phyloP scores from a whole-genome alignment of 2,888 invertebrate species.

The Dasypolia templi region DNA sequence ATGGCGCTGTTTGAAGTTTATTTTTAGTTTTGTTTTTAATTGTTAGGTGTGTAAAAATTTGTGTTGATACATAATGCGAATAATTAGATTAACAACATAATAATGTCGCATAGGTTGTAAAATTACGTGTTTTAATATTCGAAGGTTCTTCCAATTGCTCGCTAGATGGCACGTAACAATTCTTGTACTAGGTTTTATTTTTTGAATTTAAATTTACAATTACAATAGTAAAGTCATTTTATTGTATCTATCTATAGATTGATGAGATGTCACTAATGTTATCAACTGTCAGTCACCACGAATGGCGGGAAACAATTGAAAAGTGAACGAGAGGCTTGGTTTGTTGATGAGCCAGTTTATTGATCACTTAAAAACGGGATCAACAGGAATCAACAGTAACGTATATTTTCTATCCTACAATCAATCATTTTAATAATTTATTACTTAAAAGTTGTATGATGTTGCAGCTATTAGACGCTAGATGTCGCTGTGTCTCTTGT shows the following conservation, averaged over 20 bases:
- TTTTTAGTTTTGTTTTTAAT: not conserved
- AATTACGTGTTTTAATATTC: not conserved
- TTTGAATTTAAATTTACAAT: not conserved
- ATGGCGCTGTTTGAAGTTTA: conserved; percentile 62
- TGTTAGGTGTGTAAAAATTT: not conserved
- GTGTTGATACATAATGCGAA: conserved; percentile 6
- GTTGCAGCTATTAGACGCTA: conserved; percentile 49
- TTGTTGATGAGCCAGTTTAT: not conserved
- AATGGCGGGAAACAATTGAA: not conserved
- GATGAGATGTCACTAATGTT: not conserved
- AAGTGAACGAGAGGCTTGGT: not conserved
- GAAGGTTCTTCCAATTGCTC: not conserved
- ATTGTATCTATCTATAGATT: not conserved
- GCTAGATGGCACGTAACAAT: conserved; percentile 24
- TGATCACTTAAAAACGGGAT: not conserved
- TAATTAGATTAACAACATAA: not conserved
- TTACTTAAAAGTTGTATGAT: not conserved
- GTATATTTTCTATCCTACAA: not conserved
- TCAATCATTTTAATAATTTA: not conserved
- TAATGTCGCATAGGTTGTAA: not conserved
- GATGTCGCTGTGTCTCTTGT: conserved; percentile 40
- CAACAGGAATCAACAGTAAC: not conserved
- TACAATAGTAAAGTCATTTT: not conserved
- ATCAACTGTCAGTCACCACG: not conserved
- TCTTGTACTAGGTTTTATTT: not conserved